These are phyloP conservation scores for Lutjanus erythropterus DNA, from an alignment of 2,113 vertebrate genomes.

Conservation along the genomic window DNA sequence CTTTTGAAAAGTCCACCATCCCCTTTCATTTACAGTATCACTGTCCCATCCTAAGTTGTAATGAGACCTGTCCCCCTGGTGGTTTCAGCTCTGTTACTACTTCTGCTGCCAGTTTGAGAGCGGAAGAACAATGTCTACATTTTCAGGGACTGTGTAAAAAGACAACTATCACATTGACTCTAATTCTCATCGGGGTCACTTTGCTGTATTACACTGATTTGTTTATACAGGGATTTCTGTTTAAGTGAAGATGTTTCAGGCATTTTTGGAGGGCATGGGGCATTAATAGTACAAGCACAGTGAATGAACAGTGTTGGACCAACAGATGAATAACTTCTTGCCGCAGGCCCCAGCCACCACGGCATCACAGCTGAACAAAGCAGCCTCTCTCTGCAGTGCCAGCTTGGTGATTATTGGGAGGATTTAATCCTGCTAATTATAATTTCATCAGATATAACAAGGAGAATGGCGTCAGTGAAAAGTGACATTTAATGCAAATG, in stretches of 20 bases:
- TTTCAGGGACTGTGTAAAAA: too few relatives aligned
- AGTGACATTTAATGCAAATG: conserved; percentile 58
- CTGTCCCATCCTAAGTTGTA: too few relatives aligned
- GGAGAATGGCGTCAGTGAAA: conserved; percentile 58
- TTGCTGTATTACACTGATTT: not conserved
- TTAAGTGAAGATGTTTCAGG: not conserved
- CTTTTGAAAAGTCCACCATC: too few relatives aligned
- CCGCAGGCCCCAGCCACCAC: not conserved
- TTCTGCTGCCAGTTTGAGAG: too few relatives aligned
- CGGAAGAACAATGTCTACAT: too few relatives aligned
- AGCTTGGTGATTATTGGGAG: conserved; percentile 33
- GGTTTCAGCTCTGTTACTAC: too few relatives aligned
- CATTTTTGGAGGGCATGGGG: not conserved
- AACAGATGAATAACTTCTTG: not conserved
- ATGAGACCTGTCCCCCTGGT: too few relatives aligned
- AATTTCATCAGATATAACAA: conserved; percentile 66
- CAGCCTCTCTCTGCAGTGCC: conserved; percentile 4
- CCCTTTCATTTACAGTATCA: too few relatives aligned
- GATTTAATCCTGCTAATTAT: conserved; percentile 65
- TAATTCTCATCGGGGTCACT: not conserved
- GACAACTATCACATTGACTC: not conserved
- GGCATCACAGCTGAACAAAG: conserved; percentile 41
- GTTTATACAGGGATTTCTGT: not conserved
- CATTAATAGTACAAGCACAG: not conserved
- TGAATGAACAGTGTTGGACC: not conserved